Evolutionary conservation across 2,888 invertebrate genomes (phyloP), one percentile per base, ranked within the genome.

Genomic region (Cabera pusaria): DNA sequence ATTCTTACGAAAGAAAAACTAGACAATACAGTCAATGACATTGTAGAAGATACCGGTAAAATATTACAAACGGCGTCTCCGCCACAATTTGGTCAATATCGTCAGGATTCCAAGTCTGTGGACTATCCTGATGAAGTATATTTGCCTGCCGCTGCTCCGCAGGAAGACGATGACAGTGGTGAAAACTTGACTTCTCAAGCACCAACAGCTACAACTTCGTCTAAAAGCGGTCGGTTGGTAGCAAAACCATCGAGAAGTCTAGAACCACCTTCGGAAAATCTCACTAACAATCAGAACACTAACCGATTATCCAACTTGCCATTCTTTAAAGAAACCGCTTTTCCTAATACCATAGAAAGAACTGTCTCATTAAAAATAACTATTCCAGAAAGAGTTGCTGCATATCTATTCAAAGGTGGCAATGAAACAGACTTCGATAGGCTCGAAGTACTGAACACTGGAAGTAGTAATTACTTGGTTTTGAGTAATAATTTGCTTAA

Each of bases 311-410:
- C 78, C 1, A 73, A 64, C 48, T 67, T 86, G 40, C 83, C 86
- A 14, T 86, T 67, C 52, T 78, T 65, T 29, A 80, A 78, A 59
- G 79, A 83, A 54, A 58, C 78, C 4, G 29, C 64, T 8, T 36
- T 66, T 12, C 76, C 77, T 2, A 85, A 80, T 29, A 86, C 85
- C 0, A 86, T 87, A 41, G 86, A 87, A 57, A 69, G 86, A 57
- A 87, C 85, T 3, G 82, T 88, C 7, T 85, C 86, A 5, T 56
- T 88, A 19, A 87, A 86, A 80, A 86, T 88, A 44, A 83, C 82
- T 0, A 77, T 88, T 27, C 88, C 88, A 2, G 85, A 86, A 67
- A 75, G 75, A 54, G 62, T 87, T 3, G 88, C 88, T 3, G 59
- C 73, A n/a, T 78, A 72, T 42, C 54, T 88, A 22, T 86, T 88